Evolutionary conservation across 2,797 vertebrate species (phyloP).

Genomic region (Petrocephalus sullivani): DNA sequence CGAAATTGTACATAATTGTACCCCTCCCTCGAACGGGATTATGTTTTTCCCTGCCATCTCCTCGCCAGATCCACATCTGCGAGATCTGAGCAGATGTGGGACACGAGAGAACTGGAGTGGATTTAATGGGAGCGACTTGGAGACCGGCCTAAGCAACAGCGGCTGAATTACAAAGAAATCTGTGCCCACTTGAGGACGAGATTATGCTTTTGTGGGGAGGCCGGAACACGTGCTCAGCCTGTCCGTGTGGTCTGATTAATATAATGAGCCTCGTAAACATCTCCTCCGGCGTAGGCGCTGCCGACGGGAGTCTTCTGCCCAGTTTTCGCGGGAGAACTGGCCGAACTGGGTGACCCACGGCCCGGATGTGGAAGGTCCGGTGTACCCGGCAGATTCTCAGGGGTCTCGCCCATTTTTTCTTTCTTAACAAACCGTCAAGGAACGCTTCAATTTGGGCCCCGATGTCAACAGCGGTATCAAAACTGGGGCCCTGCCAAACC

Average conservation of each 20-base stretch:
- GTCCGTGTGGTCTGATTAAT: conserved; percentile 65
- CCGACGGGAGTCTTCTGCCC: not conserved
- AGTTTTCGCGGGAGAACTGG: not conserved
- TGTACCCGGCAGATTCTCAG: not conserved
- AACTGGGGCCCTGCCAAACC: not conserved
- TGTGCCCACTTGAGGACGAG: conserved; percentile 65
- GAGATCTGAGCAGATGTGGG: conserved; percentile 82
- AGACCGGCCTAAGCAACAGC: conserved; percentile 60
- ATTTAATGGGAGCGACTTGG: conserved; percentile 54
- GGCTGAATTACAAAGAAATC: conserved; percentile 68
- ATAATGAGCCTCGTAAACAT: conserved; percentile 57
- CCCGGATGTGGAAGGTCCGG: not conserved
- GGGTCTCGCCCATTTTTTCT: not conserved
- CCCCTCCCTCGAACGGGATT: conserved; percentile 71
- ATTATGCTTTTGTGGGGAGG: conserved; percentile 73
- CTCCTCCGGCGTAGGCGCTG: conserved; percentile 58
- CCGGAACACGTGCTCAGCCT: conserved; percentile 68
- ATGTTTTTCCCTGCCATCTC: conserved; percentile 52
- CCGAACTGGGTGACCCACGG: not conserved
- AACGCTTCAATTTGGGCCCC: not conserved
- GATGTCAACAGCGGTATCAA: not conserved
- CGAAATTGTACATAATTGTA: conserved; percentile 84
- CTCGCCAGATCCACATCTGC: conserved; percentile 70
- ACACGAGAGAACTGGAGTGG: conserved; percentile 64
- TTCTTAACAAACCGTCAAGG: not conserved